These are phyloP conservation scores for Zelleria hepariella DNA, from an alignment of 2,888 invertebrate species.

Conservation along the genomic window DNA sequence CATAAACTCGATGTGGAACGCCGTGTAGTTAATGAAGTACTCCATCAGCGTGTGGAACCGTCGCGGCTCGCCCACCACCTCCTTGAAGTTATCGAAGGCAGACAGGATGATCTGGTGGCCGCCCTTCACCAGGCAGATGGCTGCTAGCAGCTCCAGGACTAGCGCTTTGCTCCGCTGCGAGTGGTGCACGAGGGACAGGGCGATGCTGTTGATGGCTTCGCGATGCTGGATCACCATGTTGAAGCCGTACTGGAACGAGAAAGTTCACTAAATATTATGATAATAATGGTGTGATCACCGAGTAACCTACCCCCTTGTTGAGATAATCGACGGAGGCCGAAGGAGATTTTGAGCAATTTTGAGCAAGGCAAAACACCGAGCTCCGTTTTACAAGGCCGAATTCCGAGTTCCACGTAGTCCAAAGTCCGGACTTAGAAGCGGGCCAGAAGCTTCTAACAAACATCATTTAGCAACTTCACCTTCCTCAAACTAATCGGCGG, in stretches of 20 bases:
- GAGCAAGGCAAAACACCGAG: too few relatives aligned
- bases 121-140: constrained; percentile 98
- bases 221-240: constrained; percentile 99
- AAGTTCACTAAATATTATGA: not conserved
- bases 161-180: constrained; percentile 97
- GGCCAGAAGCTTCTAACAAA: too few relatives aligned
- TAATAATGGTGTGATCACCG: too few relatives aligned
- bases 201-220: constrained; percentile 98
- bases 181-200: constrained; percentile 95
- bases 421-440: too few relatives aligned
- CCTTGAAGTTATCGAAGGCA: constrained; percentile 98
- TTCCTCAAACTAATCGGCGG: too few relatives aligned
- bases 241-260: constrained; percentile 88
- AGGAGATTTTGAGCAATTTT: too few relatives aligned
- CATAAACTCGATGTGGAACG: constrained; percentile 99
- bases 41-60: constrained; percentile 98
- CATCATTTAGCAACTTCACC: too few relatives aligned
- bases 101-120: constrained; percentile 98
- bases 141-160: constrained; percentile 96
- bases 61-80: constrained; percentile 85
- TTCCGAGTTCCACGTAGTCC: too few relatives aligned
- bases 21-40: constrained; percentile 96
- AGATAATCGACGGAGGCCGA: too few relatives aligned
- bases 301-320: too few relatives aligned
- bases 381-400: too few relatives aligned